Conservation (phyloP, 1,140 invertebrate species). For the Matsumurasca onukii region DNA sequence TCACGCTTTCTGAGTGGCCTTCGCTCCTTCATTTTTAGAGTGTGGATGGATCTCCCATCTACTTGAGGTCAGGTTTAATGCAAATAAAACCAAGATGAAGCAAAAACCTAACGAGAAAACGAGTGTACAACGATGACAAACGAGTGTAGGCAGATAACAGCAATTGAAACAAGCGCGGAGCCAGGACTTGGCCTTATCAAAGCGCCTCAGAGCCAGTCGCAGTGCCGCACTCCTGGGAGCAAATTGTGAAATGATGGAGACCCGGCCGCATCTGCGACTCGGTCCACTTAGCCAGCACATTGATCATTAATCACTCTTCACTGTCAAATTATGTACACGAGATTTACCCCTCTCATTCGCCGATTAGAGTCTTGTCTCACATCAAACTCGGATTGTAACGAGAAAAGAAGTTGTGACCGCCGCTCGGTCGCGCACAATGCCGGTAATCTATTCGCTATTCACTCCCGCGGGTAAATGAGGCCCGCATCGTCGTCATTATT, state of each 20-base stretch:
- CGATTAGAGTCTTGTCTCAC: constrained; percentile 6
- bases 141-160: not conserved
- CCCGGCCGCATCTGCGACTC: not conserved
- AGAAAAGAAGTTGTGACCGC: not conserved
- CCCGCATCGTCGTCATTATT: constrained; percentile 1
- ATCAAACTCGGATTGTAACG: constrained; percentile 1
- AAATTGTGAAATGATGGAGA: constrained; percentile 15
- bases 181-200: not conserved
- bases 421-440: no score
- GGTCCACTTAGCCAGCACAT: not conserved
- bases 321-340: constrained; percentile 24
- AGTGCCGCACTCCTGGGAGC: not conserved
- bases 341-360: constrained; percentile 3
- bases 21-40: no score
- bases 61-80: no score
- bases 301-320: not conserved
- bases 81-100: no score
- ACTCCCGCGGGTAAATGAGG: not conserved
- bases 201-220: no score
- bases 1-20: no score
- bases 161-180: not conserved
- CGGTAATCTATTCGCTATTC: no score
- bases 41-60: no score
- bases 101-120: no score
- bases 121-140: not conserved